Evolutionary conservation across 2,797 vertebrate genomes (phyloP).

Genomic region (Cyclura pinguis): DNA sequence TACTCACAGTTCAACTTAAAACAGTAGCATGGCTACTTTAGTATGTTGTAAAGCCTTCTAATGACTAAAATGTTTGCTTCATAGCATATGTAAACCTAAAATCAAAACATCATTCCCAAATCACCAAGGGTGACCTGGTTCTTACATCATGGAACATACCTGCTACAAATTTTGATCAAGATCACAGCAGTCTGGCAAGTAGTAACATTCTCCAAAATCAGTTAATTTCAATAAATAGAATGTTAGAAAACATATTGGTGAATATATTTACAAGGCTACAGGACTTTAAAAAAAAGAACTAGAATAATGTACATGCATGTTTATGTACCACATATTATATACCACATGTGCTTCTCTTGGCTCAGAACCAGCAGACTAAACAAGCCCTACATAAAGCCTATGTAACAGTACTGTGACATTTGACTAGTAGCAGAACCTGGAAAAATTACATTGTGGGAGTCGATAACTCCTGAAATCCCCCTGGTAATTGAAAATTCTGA

Average conservation of each 20-base stretch:
- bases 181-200: background rate
- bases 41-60: constrained; percentile 51
- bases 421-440: background rate
- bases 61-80: constrained; percentile 47
- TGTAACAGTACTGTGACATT: background rate
- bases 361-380: background rate
- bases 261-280: background rate
- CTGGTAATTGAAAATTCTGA: no score
- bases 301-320: constrained; percentile 13
- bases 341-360: background rate
- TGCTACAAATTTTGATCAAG: background rate
- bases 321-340: background rate
- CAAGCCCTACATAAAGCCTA: background rate
- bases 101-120: constrained; percentile 41
- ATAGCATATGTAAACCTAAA: constrained; percentile 34
- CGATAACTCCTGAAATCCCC: no score
- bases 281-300: constrained; percentile 30
- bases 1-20: constrained; percentile 62
- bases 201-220: background rate
- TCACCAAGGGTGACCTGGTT: constrained; percentile 20
- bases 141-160: background rate
- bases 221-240: background rate
- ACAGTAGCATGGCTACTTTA: constrained; percentile 47
- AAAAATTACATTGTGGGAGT: no score
- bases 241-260: background rate